Evolutionary conservation across 2,113 vertebrate species (phyloP), one percentile per base, ranked within the genome.

Genomic region (Alligator sinensis): DNA sequence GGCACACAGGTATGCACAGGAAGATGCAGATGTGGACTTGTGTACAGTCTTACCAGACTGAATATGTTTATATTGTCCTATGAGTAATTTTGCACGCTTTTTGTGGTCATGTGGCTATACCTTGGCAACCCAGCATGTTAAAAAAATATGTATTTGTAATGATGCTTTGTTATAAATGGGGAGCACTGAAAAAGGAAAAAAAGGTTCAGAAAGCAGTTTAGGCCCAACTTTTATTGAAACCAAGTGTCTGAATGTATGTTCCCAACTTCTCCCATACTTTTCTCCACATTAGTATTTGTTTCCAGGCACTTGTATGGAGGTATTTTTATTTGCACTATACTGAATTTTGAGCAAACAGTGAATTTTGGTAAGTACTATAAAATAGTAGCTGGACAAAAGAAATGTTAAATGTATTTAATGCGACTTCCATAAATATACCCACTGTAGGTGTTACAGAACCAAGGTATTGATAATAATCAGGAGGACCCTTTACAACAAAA

Each of bases 401-500:
- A 85, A 9, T 58, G 22, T 66, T 88, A 78, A 74, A 57, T 88
- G 5, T 54, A 47, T 81, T 85, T 38, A 61, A 70, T 11, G 62
- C 91, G 83, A 96, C 78, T 16, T 83, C 72, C 76, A 77, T 66
- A 58, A 91, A 90, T 88, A 12, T 87, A 66, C 91, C 0, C 96
- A 86, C 97, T 97, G 70, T 98, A 98, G 98, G 97, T 98, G 64
- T 96, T 96, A 55, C 95, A 97, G 96, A 93, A 79, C 89, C 98
- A 93, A 97, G 95, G 34, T 92, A 27, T 27, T 89, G 96, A 96
- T 90, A 94, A 28, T 80, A 77, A 8, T 58, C 88, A 93, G 91
- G 98, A 98, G 94, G 99, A 98, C 24, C 96, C 96, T 57, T 97
- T 97, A 60, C 97, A 96, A 57, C 91, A 80, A 30, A 84, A 54